Evolutionary conservation across 2,113 vertebrate genomes (phyloP).

Genomic region (Ranitomeya imitator): DNA sequence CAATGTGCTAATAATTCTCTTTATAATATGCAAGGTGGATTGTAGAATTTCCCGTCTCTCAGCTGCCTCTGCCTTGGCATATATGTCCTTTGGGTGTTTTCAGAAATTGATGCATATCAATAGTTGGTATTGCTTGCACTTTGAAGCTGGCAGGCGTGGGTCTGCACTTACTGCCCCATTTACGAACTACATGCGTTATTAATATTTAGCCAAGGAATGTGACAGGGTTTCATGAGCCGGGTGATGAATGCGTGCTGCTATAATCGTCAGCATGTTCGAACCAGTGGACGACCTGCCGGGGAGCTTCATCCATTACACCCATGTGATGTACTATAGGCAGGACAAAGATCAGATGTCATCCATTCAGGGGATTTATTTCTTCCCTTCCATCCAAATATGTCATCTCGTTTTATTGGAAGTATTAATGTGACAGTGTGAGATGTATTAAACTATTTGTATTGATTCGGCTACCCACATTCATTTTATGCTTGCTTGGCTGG

Average conservation of each 20-base stretch:
- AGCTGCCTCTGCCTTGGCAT: background rate
- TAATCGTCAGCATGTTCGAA: background rate
- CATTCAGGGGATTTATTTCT: conserved; percentile 13
- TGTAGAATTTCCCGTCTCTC: background rate
- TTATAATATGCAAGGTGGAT: background rate
- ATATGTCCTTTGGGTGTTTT: background rate
- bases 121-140: background rate
- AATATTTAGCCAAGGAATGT: background rate
- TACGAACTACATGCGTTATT: background rate
- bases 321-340: background rate
- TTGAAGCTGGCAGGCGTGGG: background rate
- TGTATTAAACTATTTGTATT: conserved; percentile 15
- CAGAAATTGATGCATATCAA: background rate
- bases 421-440: conserved; percentile 13
- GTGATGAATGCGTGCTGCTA: background rate
- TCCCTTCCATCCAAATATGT: conserved; percentile 2
- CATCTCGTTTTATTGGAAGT: background rate
- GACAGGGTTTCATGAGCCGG: background rate
- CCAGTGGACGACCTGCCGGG: background rate
- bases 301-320: background rate
- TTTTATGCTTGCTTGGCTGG: background rate
- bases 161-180: background rate
- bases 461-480: background rate
- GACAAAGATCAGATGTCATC: conserved; percentile 15
- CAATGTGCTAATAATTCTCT: background rate